Base-by-base conservation (phyloP, 1,140 invertebrate species). In the Drosophila guanche region DNA sequence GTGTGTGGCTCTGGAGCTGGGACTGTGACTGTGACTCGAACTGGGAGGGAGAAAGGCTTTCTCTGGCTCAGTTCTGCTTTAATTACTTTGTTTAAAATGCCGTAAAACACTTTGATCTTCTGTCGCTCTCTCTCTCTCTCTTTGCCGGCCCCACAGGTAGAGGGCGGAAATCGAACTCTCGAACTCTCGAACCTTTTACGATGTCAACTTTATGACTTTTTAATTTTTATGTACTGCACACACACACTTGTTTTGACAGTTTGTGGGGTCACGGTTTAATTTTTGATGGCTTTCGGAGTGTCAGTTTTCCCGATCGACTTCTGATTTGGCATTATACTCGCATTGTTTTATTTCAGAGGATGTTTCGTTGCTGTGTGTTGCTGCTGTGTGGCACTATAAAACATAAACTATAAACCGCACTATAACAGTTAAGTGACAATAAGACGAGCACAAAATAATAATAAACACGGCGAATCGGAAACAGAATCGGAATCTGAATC, bases 351-450 rank as follows among this genome's bases (percentile, higher is more conserved):
- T 68, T 46, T 47, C 65, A 67, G 63, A 46, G 37, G 40, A 41
- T 46, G 48, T 47, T n/a, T 57, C 14, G 48, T 12, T 46, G 57
- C 40, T 55, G 29, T 43, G 41, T 67, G n/a, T 53, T 63, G 16
- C 16, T 20, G 16, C 16, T 20, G 16, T 58, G 79, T 76, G 78
- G 40, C 53, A 67, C 76, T 72, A 61, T 67, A 75, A 75, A 51
- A 5, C 6, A 27, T 37, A 37, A 37, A 37, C 29, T 29, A 29
- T 12, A 10, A 37, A 37, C 60, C 78, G 75, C 63, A 80, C 83
- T 79, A 78, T 83, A 88, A 90, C 88, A 77, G 68, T 90, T 80
- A 80, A 90, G 73, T 78, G 83, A 90, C 89, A 90, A 90, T 90
- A 89, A 84, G 89, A 88, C 75, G 65, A 67, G 47, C 51, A 78